Percentiles rank a stretch among this genome's conserved stretches.
These are phyloP conservation scores for Idaea biselata DNA, from an alignment of 2,888 invertebrate genomes.

Conservation along the genomic window DNA sequence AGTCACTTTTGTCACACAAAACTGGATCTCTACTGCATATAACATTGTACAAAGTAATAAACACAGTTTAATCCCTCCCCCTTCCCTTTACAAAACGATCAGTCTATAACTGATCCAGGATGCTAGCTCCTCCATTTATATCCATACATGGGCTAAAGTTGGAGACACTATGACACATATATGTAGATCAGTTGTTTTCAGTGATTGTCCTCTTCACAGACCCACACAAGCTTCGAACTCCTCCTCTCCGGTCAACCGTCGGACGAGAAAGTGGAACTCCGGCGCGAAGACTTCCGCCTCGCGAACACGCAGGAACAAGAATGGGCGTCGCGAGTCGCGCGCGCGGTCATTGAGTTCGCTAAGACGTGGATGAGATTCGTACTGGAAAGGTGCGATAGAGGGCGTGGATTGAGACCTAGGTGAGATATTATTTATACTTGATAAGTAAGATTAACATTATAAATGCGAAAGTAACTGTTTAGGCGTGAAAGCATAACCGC, in stretches of 20 bases:
- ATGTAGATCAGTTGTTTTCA: not conserved
- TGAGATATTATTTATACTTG: slow-evolving; percentile 19
- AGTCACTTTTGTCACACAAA: too few species aligned
- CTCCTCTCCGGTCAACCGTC: slow-evolving; percentile 30
- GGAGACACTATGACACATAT: too few species aligned
- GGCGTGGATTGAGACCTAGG: slow-evolving; percentile 87
- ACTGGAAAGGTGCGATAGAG: slow-evolving; percentile 89
- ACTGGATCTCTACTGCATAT: too few species aligned
- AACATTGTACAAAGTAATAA: too few species aligned
- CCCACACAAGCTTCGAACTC: slow-evolving; percentile 46
- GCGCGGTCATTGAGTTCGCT: slow-evolving; percentile 63
- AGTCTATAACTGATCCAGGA: too few species aligned
- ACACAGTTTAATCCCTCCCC: too few species aligned
- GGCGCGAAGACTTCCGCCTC: slow-evolving; percentile 12
- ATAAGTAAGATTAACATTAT: too few species aligned
- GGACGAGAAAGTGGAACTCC: slow-evolving; percentile 25
- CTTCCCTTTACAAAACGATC: too few species aligned
- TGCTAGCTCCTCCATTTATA: too few species aligned
- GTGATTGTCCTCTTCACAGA: slow-evolving; percentile 27
- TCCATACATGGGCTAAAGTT: too few species aligned
- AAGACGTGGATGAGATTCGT: slow-evolving; percentile 96
- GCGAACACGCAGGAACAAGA: slow-evolving; percentile 38
- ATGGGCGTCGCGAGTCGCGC: slow-evolving; percentile 58
- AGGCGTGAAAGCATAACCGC: too few species aligned
- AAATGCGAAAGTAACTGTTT: too few species aligned